These are phyloP conservation scores for Spilarctia lutea DNA, from an alignment of 2,888 invertebrate species.

Conservation along the genomic window DNA sequence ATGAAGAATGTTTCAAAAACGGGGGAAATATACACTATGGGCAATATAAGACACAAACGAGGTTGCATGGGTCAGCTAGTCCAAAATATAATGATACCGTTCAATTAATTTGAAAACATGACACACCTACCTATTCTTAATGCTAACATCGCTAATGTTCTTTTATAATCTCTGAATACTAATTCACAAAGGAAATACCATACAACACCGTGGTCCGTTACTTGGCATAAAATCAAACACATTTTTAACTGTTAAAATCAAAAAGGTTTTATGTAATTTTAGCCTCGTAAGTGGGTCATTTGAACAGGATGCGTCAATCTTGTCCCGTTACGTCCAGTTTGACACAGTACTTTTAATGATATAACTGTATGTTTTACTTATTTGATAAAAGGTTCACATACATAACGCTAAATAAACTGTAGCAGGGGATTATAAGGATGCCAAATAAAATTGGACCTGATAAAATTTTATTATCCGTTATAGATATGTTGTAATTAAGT, in stretches of 20 bases:
- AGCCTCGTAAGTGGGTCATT: conserved; percentile 49
- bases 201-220: conserved; percentile 31
- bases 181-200: conserved; percentile 14
- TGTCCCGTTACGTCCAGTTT: conserved; percentile 46
- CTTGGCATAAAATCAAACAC: conserved; percentile 28
- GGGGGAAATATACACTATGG: too few relatives aligned
- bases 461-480: neutral
- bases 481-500: neutral
- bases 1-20: too few relatives aligned
- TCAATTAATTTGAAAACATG: neutral
- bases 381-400: conserved; percentile 24
- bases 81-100: neutral
- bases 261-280: conserved; percentile 47
- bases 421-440: conserved; percentile 17
- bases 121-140: neutral
- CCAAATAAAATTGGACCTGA: neutral
- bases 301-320: conserved; percentile 41
- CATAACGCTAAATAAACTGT: conserved; percentile 16
- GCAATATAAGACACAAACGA: too few relatives aligned
- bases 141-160: neutral
- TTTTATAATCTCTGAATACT: conserved; percentile 6
- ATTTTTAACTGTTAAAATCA: conserved; percentile 36
- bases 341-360: conserved; percentile 50
- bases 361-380: conserved; percentile 43
- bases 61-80: too few relatives aligned